Evolutionary conservation across 2,797 vertebrate species (phyloP).

Genomic region (Paramormyrops hopkinsi): DNA sequence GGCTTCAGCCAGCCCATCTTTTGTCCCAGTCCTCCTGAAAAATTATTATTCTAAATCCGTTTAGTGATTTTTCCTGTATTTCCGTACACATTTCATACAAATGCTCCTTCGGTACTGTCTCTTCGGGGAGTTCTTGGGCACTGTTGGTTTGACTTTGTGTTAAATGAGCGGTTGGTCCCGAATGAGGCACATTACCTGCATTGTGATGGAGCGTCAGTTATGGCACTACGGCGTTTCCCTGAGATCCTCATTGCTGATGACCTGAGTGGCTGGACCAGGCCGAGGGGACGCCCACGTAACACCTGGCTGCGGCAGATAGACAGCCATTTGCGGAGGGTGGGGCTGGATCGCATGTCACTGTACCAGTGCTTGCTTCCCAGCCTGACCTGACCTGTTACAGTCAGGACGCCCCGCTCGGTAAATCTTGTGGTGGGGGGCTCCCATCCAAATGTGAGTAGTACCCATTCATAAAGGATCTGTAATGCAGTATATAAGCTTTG

Average conservation of each 20-base stretch:
- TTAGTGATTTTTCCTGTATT: background rate
- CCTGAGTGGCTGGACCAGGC: no score
- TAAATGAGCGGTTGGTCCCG: no score
- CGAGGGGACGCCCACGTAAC: background rate
- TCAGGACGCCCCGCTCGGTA: background rate
- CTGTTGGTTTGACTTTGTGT: background rate
- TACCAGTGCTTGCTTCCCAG: background rate
- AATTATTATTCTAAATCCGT: background rate
- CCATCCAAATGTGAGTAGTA: background rate
- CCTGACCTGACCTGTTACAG: background rate
- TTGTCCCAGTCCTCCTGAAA: background rate
- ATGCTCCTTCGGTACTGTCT: background rate
- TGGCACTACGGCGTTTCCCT: no score
- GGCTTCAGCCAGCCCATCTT: background rate
- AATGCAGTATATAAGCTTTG: background rate
- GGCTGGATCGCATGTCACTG: background rate
- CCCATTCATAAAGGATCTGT: background rate
- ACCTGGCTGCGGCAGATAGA: background rate
- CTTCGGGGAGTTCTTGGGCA: background rate
- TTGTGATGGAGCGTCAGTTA: background rate
- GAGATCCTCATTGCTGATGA: no score
- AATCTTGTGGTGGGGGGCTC: background rate
- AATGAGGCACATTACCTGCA: no score
- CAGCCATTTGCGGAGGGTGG: background rate
- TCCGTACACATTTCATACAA: background rate